These are phyloP conservation scores for Sceloporus undulatus DNA, from an alignment of 2,113 vertebrate genomes.

Conservation along the genomic window DNA sequence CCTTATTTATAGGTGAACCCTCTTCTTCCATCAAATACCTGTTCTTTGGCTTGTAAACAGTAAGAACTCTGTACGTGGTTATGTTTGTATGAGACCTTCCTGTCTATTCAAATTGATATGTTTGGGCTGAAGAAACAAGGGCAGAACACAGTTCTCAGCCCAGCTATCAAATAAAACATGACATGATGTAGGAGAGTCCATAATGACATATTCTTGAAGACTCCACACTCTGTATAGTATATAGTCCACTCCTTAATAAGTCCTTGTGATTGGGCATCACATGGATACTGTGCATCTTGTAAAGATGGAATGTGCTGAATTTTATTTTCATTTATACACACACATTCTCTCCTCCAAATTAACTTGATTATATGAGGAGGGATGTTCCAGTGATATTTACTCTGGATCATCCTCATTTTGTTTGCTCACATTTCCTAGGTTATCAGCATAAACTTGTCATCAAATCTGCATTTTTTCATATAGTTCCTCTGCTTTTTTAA, in stretches of 20 bases:
- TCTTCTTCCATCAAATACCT: neutral
- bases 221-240: neutral
- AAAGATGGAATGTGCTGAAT: neutral
- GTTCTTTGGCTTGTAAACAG: neutral
- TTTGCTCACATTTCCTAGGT: neutral
- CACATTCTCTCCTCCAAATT: too few relatives aligned
- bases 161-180: neutral
- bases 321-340: neutral
- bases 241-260: neutral
- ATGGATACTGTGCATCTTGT: neutral
- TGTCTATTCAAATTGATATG: neutral
- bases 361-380: neutral
- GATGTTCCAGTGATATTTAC: neutral
- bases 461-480: neutral
- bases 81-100: neutral
- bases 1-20: neutral
- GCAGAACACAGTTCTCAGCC: neutral
- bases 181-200: neutral
- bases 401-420: neutral
- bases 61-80: neutral
- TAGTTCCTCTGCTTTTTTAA: neutral
- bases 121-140: neutral
- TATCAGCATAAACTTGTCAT: neutral
- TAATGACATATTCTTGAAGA: neutral
- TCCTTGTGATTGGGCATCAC: neutral